Base-by-base conservation (phyloP, 2,113 vertebrate genomes). In the Sminthopsis crassicaudata region DNA sequence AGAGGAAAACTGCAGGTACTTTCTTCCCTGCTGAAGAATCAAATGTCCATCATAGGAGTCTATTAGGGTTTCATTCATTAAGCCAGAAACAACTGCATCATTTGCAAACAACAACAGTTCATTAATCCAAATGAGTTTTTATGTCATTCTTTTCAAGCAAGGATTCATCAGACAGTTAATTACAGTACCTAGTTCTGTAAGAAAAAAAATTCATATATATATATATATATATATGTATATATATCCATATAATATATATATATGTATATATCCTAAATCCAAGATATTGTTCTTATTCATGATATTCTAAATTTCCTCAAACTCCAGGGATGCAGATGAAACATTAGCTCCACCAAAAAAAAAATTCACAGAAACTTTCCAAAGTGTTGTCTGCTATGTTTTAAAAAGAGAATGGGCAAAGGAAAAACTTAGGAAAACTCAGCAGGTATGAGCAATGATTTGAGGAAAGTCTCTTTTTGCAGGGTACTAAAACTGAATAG, bases 151-250 rank as follows among this genome's bases (percentile, higher is more conserved):
- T 97, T 90, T 95, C 90, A 96, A 95, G 94, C 92, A 96, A 98
- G 90, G 96, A 97, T 98, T 98, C 96, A 97, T 94, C 91, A 91
- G 97, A 98, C 97, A 96, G 97, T 98, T 98, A 98, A 98, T 98
- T 98, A 98, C 42, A 96, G 94, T 95, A 50, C 95, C 93, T 91
- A 96, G 97, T 98, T 97, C 93, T 94, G 90, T 92, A 90, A 46
- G 90, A 91, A 92, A 92, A 94, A n/a, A n/a, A n/a, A n/a, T n/a
- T n/a, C n/a, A n/a, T n/a, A n/a, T n/a, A n/a, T n/a, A n/a, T n/a
- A n/a, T n/a, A n/a, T n/a, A n/a, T n/a, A n/a, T n/a, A n/a, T n/a
- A n/a, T n/a, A n/a, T n/a, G n/a, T n/a, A n/a, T n/a, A n/a, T n/a
- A n/a, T n/a, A n/a, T n/a, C n/a, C n/a, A n/a, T n/a, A n/a, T n/a